Evolutionary conservation across 2,797 vertebrate genomes (phyloP).

Genomic region (Syndactyla subalaris): DNA sequence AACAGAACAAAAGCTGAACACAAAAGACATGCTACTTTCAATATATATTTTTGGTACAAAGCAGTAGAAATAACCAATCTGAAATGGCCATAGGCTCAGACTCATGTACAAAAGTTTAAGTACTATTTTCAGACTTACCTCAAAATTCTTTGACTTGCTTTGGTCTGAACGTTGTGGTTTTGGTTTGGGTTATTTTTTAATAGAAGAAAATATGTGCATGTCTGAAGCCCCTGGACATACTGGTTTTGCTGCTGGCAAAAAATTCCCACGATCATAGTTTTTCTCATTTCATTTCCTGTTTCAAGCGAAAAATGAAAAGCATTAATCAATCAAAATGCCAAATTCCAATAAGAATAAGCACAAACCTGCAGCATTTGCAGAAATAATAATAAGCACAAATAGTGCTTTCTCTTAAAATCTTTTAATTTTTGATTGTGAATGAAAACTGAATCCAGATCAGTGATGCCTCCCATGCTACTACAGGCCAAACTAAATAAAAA

Average conservation of each 20-base stretch:
- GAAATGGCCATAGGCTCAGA: background rate
- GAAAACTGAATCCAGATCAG: background rate
- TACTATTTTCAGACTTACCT: background rate
- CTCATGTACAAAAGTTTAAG: background rate
- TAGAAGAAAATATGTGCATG: background rate
- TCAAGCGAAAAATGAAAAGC: background rate
- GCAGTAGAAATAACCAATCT: background rate
- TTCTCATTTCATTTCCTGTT: background rate
- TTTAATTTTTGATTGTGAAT: background rate
- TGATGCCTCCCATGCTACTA: background rate
- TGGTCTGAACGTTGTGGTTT: background rate
- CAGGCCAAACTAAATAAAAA: background rate
- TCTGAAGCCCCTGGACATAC: background rate
- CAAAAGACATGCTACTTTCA: background rate
- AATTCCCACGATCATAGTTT: background rate
- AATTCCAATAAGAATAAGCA: background rate
- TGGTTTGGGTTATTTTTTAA: background rate
- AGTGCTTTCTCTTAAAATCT: background rate
- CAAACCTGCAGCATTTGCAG: background rate
- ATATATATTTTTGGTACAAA: background rate
- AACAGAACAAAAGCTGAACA: conserved; percentile 15
- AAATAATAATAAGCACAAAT: too few relatives aligned
- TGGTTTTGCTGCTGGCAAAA: background rate
- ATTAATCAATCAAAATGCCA: background rate
- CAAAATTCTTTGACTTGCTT: background rate